phyloP scores from a whole-genome alignment of 2,888 invertebrate species.

The Spodoptera exigua region DNA sequence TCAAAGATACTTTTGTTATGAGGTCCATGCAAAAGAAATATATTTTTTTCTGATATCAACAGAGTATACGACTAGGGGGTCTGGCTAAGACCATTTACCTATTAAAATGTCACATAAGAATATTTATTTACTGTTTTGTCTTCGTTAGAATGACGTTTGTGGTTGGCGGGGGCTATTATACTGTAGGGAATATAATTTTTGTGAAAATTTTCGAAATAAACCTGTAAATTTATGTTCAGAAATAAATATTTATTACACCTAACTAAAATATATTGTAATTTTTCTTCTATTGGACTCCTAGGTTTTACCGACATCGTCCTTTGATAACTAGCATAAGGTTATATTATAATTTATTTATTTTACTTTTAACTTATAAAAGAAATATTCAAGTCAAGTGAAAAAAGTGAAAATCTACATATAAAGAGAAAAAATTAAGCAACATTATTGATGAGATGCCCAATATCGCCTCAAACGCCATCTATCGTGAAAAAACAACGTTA shows the following conservation, averaged over 20 bases:
- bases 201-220: too few species aligned
- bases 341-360: too few species aligned
- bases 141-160: slow-evolving; percentile 2
- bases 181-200: not conserved
- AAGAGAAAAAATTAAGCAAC: too few species aligned
- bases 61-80: slow-evolving; percentile 68
- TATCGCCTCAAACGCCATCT: slow-evolving; percentile 33
- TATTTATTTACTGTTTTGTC: slow-evolving; percentile 34
- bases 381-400: too few species aligned
- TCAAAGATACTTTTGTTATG: slow-evolving; percentile 30
- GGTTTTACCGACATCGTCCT: too few species aligned
- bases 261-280: too few species aligned
- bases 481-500: slow-evolving; percentile 34
- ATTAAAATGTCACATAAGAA: slow-evolving; percentile 20
- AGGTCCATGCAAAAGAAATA: not conserved
- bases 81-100: slow-evolving; percentile 51
- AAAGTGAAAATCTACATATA: too few species aligned
- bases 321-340: too few species aligned
- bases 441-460: slow-evolving; percentile 8
- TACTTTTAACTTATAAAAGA: too few species aligned
- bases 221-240: too few species aligned
- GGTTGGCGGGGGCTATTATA: slow-evolving; percentile 1
- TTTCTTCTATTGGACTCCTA: too few species aligned
- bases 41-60: slow-evolving; percentile 28
- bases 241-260: too few species aligned